A percentile compares a stretch with the other conserved stretches of the same genome.
phyloP scores from a whole-genome alignment of 2,113 vertebrate genomes.

The Mesitornis unicolor region DNA sequence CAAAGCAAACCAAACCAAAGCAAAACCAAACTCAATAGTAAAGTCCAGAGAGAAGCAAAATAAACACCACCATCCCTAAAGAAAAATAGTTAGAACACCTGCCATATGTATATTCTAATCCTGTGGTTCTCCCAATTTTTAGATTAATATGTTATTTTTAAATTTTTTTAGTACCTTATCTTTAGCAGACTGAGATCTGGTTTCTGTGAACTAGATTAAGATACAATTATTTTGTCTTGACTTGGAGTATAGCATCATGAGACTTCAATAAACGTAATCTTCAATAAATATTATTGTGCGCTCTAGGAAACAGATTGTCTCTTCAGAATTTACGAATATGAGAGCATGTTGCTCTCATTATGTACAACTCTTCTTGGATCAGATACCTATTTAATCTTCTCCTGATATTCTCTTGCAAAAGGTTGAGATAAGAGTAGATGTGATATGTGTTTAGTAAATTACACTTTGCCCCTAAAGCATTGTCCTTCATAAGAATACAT shows the following conservation, averaged over 20 bases:
- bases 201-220: not conserved
- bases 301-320: not conserved
- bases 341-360: not conserved
- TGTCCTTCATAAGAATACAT: not conserved
- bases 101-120: not conserved
- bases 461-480: not conserved
- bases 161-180: not conserved
- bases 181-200: not conserved
- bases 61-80: accelerated
- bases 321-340: not conserved
- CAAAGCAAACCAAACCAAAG: not conserved
- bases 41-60: not conserved
- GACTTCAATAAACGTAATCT: not conserved
- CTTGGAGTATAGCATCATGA: not conserved
- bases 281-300: not conserved
- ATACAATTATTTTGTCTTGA: not conserved
- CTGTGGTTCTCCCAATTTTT: not conserved
- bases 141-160: not conserved
- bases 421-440: not conserved
- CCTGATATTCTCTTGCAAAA: not conserved
- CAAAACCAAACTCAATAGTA: not conserved
- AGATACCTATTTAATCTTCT: not conserved
- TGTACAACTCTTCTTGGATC: not conserved
- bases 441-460: not conserved
- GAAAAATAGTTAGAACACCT: not conserved